phyloP scores from a whole-genome alignment of 1,140 invertebrate species.

The Octopus bimaculoides region DNA sequence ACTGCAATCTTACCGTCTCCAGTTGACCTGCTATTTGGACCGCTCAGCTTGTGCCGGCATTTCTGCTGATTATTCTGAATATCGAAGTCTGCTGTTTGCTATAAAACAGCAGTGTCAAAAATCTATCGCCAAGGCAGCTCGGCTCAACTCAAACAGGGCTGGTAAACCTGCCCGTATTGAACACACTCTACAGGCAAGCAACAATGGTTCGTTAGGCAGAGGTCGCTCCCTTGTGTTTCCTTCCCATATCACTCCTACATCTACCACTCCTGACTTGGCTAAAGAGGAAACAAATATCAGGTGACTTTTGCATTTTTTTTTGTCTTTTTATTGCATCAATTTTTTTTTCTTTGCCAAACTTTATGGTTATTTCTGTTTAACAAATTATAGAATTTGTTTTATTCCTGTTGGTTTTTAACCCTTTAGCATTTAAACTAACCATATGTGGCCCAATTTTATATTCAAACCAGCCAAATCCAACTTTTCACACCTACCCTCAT shows the following conservation, averaged over 20 bases:
- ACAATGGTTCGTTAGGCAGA: background rate
- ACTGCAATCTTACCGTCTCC: conserved; percentile 67
- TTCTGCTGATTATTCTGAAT: conserved; percentile 60
- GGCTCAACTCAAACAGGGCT: background rate
- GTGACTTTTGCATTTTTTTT: background rate
- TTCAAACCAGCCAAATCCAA: background rate
- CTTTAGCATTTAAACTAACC: background rate
- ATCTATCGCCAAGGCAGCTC: background rate
- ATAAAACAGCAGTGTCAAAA: conserved; percentile 74
- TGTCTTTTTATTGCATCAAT: background rate
- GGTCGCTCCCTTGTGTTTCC: background rate
- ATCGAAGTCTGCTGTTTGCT: conserved; percentile 74
- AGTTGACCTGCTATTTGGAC: conserved; percentile 67
- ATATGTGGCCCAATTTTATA: background rate
- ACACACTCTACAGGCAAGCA: background rate
- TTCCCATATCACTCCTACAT: background rate
- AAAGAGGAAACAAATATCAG: background rate
- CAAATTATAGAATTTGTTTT: background rate
- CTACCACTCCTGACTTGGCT: background rate
- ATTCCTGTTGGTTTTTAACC: background rate
- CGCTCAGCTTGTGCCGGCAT: conserved; percentile 60
- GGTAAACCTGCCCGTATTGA: background rate
- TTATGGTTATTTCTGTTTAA: background rate
- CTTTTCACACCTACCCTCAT: no score
- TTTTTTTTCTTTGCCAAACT: background rate